phyloP scores from a whole-genome alignment of 2,888 invertebrate species.

The Callimorpha dominula region DNA sequence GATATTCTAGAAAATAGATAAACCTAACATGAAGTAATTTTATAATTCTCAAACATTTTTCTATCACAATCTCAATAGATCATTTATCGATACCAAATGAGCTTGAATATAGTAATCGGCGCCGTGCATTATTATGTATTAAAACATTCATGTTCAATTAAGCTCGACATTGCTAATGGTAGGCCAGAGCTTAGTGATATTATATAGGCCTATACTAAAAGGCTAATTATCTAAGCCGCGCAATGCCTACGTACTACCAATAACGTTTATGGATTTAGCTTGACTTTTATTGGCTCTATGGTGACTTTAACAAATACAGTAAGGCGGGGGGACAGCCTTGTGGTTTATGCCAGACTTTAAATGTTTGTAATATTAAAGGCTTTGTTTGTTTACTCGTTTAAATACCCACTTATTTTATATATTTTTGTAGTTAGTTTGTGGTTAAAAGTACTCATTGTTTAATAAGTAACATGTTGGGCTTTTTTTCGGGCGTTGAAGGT shows the following conservation, averaged over 20 bases:
- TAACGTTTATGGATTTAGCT: constrained; percentile 2
- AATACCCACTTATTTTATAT: not conserved
- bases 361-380: not conserved
- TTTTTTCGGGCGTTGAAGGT: no score
- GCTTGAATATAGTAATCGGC: not conserved
- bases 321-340: not conserved
- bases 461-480: no score
- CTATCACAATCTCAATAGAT: not conserved
- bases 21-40: not conserved
- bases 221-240: constrained; percentile 6
- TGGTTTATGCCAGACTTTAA: not conserved
- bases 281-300: constrained; percentile 10
- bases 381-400: not conserved
- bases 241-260: not conserved
- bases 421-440: no score
- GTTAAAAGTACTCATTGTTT: no score
- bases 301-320: not conserved
- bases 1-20: not conserved
- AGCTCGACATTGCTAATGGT: constrained; percentile 3
- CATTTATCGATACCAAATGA: not conserved
- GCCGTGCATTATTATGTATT: constrained; percentile 4
- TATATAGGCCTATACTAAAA: constrained; percentile 8
- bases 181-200: constrained; percentile 3
- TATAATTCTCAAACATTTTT: not conserved
- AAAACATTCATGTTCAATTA: constrained; percentile 16